Evolutionary conservation across 2,113 vertebrate species (phyloP).

Genomic region (Ondatra zibethicus): DNA sequence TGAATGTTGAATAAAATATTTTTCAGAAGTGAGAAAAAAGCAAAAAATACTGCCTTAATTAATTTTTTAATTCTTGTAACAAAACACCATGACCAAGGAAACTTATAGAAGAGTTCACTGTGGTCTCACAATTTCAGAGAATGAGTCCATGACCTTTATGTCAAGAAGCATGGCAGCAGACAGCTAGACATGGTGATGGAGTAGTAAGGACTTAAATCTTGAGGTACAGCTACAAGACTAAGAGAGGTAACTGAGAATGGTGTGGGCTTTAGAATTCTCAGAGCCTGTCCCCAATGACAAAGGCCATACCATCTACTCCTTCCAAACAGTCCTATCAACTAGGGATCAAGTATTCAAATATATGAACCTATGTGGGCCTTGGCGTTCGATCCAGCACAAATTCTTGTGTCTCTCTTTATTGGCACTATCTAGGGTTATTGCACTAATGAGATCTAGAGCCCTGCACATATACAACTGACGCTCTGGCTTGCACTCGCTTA

Average conservation of each 20-base stretch:
- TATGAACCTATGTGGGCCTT: too few relatives aligned
- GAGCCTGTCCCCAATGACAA: too few relatives aligned
- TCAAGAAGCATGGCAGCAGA: not conserved
- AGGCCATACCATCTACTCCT: not conserved
- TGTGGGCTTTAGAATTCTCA: too few relatives aligned
- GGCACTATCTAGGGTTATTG: not conserved
- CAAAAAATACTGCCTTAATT: not conserved
- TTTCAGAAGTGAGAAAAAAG: not conserved
- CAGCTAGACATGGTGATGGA: not conserved
- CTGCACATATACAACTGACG: fast-evolving
- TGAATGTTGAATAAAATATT: not conserved
- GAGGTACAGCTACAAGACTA: not conserved
- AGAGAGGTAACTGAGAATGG: not conserved
- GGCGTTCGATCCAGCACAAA: too few relatives aligned
- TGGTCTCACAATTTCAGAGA: not conserved
- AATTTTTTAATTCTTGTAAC: not conserved
- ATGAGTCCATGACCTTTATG: not conserved
- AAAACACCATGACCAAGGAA: not conserved
- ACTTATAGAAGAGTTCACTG: not conserved
- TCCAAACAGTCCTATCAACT: not conserved
- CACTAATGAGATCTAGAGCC: fast-evolving
- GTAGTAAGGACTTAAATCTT: not conserved
- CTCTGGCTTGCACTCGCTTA: fast-evolving
- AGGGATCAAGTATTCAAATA: not conserved
- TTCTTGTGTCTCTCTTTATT: not conserved